Evolutionary conservation across 2,888 invertebrate genomes (phyloP).

Genomic region (Rhagium mordax): DNA sequence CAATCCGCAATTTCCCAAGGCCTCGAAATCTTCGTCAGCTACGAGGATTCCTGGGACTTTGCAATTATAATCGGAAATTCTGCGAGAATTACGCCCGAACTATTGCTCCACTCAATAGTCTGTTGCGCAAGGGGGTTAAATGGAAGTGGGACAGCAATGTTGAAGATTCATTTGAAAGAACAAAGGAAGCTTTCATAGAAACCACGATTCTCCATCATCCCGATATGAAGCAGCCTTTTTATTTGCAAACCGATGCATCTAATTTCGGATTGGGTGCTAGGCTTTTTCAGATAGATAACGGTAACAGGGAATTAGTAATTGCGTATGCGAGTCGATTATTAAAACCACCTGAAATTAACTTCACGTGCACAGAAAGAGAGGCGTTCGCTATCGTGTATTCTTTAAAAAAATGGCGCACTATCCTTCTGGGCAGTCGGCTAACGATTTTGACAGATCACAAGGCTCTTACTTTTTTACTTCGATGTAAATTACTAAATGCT

Average conservation of each 20-base stretch:
- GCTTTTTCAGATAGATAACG: conserved; percentile 6
- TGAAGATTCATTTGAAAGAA: conserved; percentile 21
- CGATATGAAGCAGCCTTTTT: conserved; percentile 22
- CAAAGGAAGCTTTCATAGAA: conserved; percentile 28
- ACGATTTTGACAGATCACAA: conserved; percentile 40
- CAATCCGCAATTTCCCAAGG: background rate
- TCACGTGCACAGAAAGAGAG: conserved; percentile 39
- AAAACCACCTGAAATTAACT: conserved; percentile 24
- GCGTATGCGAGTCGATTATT: conserved; percentile 39
- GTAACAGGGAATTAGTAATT: conserved; percentile 18
- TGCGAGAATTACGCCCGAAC: too few relatives aligned
- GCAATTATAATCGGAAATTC: too few relatives aligned
- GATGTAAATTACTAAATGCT: conserved; percentile 29
- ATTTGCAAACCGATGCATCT: conserved; percentile 28
- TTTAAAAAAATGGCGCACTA: conserved; percentile 35
- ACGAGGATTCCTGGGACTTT: background rate
- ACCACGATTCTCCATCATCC: conserved; percentile 26
- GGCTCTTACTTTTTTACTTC: conserved; percentile 32
- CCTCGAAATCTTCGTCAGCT: background rate
- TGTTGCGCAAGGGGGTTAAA: conserved; percentile 30
- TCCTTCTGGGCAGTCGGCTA: conserved; percentile 32
- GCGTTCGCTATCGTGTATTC: conserved; percentile 20
- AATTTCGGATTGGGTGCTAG: conserved; percentile 16
- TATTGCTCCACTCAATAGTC: background rate
- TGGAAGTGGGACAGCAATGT: conserved; percentile 36